Evolutionary conservation across 2,113 vertebrate genomes (phyloP), one percentile per base, ranked within the genome.

Genomic region (Ranitomeya imitator): DNA sequence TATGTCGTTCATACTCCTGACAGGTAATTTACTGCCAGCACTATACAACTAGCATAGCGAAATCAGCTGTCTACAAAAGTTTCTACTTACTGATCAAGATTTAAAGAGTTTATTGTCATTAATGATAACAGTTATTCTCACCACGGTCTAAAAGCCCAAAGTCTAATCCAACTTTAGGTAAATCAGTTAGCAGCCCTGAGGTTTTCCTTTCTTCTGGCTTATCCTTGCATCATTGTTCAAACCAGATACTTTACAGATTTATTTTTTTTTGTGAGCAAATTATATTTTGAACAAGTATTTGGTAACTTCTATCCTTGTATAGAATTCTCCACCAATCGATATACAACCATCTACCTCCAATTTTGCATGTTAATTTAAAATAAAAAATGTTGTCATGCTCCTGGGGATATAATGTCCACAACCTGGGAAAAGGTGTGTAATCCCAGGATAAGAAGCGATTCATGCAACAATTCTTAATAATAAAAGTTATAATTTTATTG

Each of bases 1-100:
- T 83, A 69, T 23, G 45, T 67, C 67, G 45, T 83, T 67, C 61
- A 83, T 83, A 83, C 12, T 83, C 37, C 61, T 83, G 81, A 83
- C 81, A 83, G 81, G 81, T 21, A 83, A 83, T 83, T 67, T 83
- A 83, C 59, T 83, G 81, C 61, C 14, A 23, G 51, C 21, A 26
- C 45, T 83, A 83, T 51, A 54, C 19, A 67, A 65, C 18, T 61
- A 83, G 81, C 60, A 65, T 45, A 51, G 63, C 45, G 26, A 83
- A 79, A 80, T 80, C 57, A 69, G 19, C 67, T 83, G 81, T 67
- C 81, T 63, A 63, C 81, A 67, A 83, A 82, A 83, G 37, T 82
- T 63, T 65, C 16, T 52, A 52, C 31, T 83, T 65, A 52, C 19
- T 83, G 63, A 65, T 61, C 60, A 14, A n/a, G 60, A 26, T 23